These are phyloP conservation scores for Paragorgia papillata DNA, from an alignment of 92 coral and sea anemone genomes.

Conservation along the genomic window DNA sequence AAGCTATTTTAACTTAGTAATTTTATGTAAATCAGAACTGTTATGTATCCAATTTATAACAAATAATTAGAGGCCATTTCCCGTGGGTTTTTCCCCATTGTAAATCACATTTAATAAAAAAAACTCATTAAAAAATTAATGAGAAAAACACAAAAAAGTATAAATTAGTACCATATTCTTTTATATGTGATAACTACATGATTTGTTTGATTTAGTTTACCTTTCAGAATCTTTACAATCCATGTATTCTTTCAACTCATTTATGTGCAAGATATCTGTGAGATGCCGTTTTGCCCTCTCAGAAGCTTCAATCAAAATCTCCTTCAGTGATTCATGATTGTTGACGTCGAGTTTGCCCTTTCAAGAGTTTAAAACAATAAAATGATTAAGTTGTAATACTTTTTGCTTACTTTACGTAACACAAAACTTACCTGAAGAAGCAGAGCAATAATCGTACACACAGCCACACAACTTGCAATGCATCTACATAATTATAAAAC, in stretches of 20 bases:
- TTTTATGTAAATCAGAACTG: too few relatives aligned
- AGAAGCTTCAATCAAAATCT: constrained; percentile 65
- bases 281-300: constrained; percentile 66
- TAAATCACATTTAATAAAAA: too few relatives aligned
- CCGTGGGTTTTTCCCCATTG: too few relatives aligned
- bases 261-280: constrained; percentile 73
- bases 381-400: background rate
- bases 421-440: constrained; percentile 75
- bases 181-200: too few relatives aligned
- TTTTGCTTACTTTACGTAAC: background rate
- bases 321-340: constrained; percentile 69
- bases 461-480: constrained; percentile 89
- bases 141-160: too few relatives aligned
- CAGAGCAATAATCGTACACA: constrained; percentile 77
- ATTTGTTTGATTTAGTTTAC: constrained; percentile 53
- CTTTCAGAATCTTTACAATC: constrained; percentile 81
- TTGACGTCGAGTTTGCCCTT: constrained; percentile 77
- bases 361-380: background rate
- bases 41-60: too few relatives aligned
- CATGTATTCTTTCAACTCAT: constrained; percentile 83
- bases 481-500: constrained; percentile 64
- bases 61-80: too few relatives aligned
- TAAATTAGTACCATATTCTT: too few relatives aligned
- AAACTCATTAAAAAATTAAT: too few relatives aligned
- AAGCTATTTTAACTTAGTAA: too few relatives aligned